These are phyloP conservation scores for Chloroclystis v-ata DNA, from an alignment of 2,888 invertebrate genomes.

Conservation along the genomic window DNA sequence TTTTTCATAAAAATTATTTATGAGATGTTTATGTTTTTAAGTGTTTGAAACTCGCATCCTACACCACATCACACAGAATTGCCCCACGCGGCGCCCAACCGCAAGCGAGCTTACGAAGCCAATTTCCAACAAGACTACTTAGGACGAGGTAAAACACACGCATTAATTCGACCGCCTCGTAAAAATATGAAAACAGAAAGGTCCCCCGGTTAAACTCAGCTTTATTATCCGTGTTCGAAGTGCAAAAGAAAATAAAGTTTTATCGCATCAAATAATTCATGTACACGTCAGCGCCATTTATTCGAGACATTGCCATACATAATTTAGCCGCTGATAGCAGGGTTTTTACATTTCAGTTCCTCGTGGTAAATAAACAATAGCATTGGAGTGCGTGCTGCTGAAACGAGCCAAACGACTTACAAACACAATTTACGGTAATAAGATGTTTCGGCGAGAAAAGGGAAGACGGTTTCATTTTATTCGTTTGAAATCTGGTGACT, in stretches of 20 bases:
- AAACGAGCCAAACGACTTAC: constrained; percentile 17
- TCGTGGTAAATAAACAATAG: constrained; percentile 32
- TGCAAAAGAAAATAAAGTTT: constrained; percentile 26
- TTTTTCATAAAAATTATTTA: constrained; percentile 1
- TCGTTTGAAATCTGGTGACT: neutral
- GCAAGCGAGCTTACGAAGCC: constrained; percentile 21
- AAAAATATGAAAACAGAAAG: constrained; percentile 26
- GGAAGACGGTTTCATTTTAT: neutral
- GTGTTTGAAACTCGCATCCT: constrained; percentile 1
- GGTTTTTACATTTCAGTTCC: constrained; percentile 33
- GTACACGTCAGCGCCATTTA: constrained; percentile 25
- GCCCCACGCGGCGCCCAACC: constrained; percentile 10
- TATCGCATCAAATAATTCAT: constrained; percentile 25
- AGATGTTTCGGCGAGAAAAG: neutral
- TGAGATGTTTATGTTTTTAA: neutral
- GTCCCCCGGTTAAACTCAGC: constrained; percentile 14
- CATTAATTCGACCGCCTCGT: constrained; percentile 17
- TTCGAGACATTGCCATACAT: constrained; percentile 29
- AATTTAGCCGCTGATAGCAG: constrained; percentile 32
- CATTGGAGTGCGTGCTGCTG: constrained; percentile 18
- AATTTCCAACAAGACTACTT: constrained; percentile 29
- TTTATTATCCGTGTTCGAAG: constrained; percentile 22
- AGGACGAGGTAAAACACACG: constrained; percentile 17
- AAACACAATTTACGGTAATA: constrained; percentile 5
- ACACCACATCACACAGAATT: constrained; percentile 9